Evolutionary conservation across 2,888 invertebrate genomes (phyloP).

Genomic region (Vesta saturnalis): DNA sequence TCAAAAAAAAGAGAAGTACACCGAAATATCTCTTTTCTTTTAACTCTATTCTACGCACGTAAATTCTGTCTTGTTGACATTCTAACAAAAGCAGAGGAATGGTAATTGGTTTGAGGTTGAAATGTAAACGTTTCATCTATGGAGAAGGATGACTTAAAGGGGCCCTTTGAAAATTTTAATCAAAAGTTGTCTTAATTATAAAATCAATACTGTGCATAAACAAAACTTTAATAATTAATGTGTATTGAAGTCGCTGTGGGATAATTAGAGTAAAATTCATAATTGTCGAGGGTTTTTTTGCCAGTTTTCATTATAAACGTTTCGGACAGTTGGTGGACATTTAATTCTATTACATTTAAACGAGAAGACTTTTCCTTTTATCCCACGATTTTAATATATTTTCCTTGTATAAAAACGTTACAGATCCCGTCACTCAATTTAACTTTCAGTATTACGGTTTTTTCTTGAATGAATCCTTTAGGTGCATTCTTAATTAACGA

Average conservation of each 20-base stretch:
- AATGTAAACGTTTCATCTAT: conserved; percentile 19
- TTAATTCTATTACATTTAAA: too few relatives aligned
- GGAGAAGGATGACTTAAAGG: conserved; percentile 13
- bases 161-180: conserved; percentile 15
- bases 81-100: conserved; percentile 23
- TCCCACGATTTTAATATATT: too few relatives aligned
- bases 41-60: conserved; percentile 23
- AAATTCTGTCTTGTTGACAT: conserved; percentile 28
- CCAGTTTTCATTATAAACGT: neutral
- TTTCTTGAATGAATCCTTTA: too few relatives aligned
- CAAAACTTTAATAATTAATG: conserved; percentile 21
- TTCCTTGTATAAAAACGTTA: too few relatives aligned
- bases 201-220: conserved; percentile 10
- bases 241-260: conserved; percentile 10
- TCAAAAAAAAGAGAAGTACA: neutral
- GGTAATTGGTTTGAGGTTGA: conserved; percentile 25
- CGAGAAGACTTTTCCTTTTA: too few relatives aligned
- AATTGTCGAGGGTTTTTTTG: neutral
- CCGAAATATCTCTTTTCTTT: conserved; percentile 8
- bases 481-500: too few relatives aligned
- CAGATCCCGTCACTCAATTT: too few relatives aligned
- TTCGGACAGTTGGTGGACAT: neutral
- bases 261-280: conserved; percentile 10
- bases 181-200: conserved; percentile 20
- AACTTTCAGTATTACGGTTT: too few relatives aligned